Base-by-base conservation (phyloP, 2,797 vertebrate genomes). In the Darevskia nairensis region DNA sequence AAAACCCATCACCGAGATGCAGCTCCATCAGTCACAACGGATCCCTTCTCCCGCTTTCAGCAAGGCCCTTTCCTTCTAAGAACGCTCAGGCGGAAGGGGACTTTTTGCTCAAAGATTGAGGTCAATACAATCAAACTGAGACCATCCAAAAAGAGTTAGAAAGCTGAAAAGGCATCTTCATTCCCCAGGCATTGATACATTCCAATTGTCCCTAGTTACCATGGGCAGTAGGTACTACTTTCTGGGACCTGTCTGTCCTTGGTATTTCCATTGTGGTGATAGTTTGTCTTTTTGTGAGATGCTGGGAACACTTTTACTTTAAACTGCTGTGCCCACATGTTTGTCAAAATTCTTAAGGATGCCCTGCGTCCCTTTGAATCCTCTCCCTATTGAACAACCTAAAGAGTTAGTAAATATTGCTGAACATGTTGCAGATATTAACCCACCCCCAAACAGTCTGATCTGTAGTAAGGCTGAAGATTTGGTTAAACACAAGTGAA, bases 31-130 rank as follows among this genome's bases (percentile, higher is more conserved):
- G 87, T 46, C 46, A 79, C 66, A 88, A 88, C 4, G 9, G 32
- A 88, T 88, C 79, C 82, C 46, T 75, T 80, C 41, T 86, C n/a
- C 19, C 29, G 13, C 29, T 39, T 88, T 83, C 69, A 74, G 69
- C 69, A 80, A 15, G 41, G 55, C 11, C 50, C 8, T 87, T 75
- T 72, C n/a, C 27, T 41, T 83, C 46, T 2, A 66, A 50, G 59
- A 50, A 27, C 8, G 0, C 39, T 23, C 29, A 74, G 6, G n/a
- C n/a, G 17, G 66, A 79, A 11, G n/a, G 23, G 19, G 4, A 23
- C 46, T 29, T 41, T 75, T 76, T 80, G n/a, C n/a, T 41, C 39
- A 35, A 71, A 64, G 39, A 71, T 8, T 80, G 29, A 80, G 35
- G 44, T 64, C 46, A 77, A 44, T 82, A 44, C 39, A 79, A 41